Evolutionary conservation across 2,797 vertebrate species (phyloP).

Genomic region (Poeciliopsis turneri): DNA sequence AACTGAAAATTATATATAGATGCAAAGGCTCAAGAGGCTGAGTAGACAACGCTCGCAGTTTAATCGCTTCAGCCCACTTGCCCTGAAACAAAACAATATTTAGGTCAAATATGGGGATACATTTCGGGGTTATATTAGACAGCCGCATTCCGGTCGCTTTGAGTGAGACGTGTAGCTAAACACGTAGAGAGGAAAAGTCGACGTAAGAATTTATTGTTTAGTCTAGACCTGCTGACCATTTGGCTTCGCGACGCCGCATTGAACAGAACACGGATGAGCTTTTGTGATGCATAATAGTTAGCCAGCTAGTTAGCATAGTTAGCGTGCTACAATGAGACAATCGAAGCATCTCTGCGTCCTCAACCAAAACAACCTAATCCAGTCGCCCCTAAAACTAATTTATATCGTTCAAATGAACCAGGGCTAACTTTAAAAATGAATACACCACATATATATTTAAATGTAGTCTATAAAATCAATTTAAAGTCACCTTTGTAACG

Average conservation of each 20-base stretch:
- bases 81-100: constrained; percentile 62
- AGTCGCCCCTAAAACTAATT: not conserved
- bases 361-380: constrained; percentile 50
- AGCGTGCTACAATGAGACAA: constrained; percentile 71
- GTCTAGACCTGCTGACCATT: constrained; percentile 68
- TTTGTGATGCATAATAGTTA: constrained; percentile 80
- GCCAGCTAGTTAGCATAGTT: constrained; percentile 68
- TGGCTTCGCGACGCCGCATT: constrained; percentile 55
- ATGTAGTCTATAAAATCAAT: rapidly evolving
- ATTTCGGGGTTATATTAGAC: constrained; percentile 16
- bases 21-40: constrained; percentile 13
- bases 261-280: constrained; percentile 66
- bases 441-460: rapidly evolving
- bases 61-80: constrained; percentile 40
- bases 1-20: constrained; percentile 8
- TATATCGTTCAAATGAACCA: not conserved
- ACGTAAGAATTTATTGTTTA: constrained; percentile 58
- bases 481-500: constrained; percentile 9
- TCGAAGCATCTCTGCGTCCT: constrained; percentile 50
- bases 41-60: constrained; percentile 26
- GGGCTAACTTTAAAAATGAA: rapidly evolving
- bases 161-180: constrained; percentile 8
- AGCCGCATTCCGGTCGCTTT: not conserved
- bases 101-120: constrained; percentile 54
- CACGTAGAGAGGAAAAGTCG: not conserved